phyloP scores from a whole-genome alignment of 2,888 invertebrate genomes.

The Caenorhabditis zanzibari region DNA sequence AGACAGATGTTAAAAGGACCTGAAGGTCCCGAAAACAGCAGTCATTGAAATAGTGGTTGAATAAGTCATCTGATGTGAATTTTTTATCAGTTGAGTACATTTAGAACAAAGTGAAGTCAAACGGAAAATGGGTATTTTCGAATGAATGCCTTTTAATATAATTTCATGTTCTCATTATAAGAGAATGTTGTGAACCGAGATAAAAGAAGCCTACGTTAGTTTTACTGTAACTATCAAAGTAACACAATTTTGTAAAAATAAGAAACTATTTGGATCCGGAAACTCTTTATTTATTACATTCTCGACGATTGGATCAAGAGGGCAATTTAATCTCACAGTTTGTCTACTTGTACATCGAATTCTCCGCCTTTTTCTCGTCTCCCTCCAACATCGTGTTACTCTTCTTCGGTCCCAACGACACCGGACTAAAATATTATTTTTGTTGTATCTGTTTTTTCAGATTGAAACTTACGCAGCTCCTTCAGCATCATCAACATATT shows the following conservation, averaged over 20 bases:
- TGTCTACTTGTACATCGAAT: conserved; percentile 26
- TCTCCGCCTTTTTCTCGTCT: conserved; percentile 29
- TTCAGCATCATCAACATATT: conserved; percentile 24
- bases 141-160: neutral
- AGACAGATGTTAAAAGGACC: conserved; percentile 31
- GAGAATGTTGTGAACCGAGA: neutral
- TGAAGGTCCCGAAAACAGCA: conserved; percentile 52
- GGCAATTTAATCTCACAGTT: neutral
- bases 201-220: too few species aligned
- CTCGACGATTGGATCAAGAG: neutral
- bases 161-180: neutral
- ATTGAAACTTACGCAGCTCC: conserved; percentile 23
- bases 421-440: neutral
- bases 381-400: conserved; percentile 21
- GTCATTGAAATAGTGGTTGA: conserved; percentile 36
- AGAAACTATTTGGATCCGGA: too few species aligned
- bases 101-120: conserved; percentile 32
- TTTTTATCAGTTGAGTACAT: conserved; percentile 40
- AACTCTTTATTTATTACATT: conserved; percentile 21
- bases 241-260: too few species aligned
- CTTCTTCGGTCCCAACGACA: conserved; percentile 26
- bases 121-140: conserved; percentile 30
- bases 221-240: too few species aligned
- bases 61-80: conserved; percentile 47
- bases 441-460: too few species aligned